phyloP scores from a whole-genome alignment of 1,140 invertebrate species.

The Drosophila watanabei region DNA sequence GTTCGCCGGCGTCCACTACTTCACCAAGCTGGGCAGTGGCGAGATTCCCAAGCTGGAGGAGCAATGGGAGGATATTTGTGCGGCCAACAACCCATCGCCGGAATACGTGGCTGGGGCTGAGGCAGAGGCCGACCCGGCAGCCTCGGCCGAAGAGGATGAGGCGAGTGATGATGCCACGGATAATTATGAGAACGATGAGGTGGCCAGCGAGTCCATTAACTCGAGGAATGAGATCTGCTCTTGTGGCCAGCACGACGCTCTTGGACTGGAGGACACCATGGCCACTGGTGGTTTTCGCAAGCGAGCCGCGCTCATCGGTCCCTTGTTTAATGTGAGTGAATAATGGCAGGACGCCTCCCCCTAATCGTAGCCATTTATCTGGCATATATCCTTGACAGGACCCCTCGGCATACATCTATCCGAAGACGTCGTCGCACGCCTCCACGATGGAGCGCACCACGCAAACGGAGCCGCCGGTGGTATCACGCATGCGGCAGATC shows the following conservation, averaged over 20 bases:
- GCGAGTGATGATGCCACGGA: slow-evolving; percentile 44
- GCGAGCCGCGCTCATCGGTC: slow-evolving; percentile 87
- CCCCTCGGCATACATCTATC: slow-evolving; percentile 79
- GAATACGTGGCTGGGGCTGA: slow-evolving; percentile 9
- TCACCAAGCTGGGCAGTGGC: slow-evolving; percentile 95
- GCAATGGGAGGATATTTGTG: slow-evolving; percentile 90
- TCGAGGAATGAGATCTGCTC: slow-evolving; percentile 63
- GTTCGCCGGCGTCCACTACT: slow-evolving; percentile 98
- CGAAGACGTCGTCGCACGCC: slow-evolving; percentile 66
- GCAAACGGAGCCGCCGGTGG: slow-evolving; percentile 90
- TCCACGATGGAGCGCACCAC: slow-evolving; percentile 92
- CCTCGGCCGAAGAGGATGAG: slow-evolving; percentile 26
- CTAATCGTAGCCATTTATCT: not conserved
- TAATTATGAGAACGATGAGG: slow-evolving; percentile 48
- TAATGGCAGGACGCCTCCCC: not conserved
- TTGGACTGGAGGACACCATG: slow-evolving; percentile 39
- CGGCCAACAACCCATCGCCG: slow-evolving; percentile 6
- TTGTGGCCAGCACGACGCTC: slow-evolving; percentile 53
- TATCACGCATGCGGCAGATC: slow-evolving; percentile 92
- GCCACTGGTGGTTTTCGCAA: slow-evolving; percentile 67
- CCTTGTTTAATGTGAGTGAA: slow-evolving; percentile 87
- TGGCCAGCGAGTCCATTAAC: slow-evolving; percentile 57
- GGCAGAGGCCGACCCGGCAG: slow-evolving; percentile 4
- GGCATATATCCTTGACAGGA: slow-evolving; percentile 76
- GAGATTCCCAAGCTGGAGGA: slow-evolving; percentile 92